Percentiles rank a stretch among this genome's conserved stretches.
Conservation (phyloP, 23 tunicate genomes). For the Ascidia mentula region DNA sequence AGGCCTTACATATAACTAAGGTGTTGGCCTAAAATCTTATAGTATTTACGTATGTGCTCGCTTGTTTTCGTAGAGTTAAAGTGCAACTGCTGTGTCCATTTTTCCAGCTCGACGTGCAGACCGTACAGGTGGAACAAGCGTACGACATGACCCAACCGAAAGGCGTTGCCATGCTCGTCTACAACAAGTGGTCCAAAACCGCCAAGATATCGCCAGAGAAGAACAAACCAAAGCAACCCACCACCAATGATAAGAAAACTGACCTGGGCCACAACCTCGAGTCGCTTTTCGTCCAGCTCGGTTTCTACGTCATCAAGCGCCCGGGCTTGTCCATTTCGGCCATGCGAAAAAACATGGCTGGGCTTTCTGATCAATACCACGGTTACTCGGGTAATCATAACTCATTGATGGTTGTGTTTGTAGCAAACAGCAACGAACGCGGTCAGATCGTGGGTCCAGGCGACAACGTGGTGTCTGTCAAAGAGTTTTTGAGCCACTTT, state of each 20-base stretch:
- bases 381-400: slow-evolving; percentile 70
- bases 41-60: too few species aligned
- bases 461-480: slow-evolving; percentile 19
- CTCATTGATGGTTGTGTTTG: slow-evolving; percentile 49
- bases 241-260: slow-evolving; percentile 19
- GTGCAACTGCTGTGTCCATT: too few species aligned
- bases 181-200: slow-evolving; percentile 45
- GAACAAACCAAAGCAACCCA: neutral
- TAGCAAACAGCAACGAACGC: slow-evolving; percentile 52
- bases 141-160: slow-evolving; percentile 84
- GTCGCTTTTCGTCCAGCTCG: slow-evolving; percentile 51
- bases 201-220: neutral
- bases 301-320: slow-evolving; percentile 74
- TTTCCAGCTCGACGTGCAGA: slow-evolving; percentile 34
- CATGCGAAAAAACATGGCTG: slow-evolving; percentile 63
- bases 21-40: too few species aligned
- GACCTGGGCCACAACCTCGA: slow-evolving; percentile 29
- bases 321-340: slow-evolving; percentile 28
- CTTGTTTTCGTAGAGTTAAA: too few species aligned
- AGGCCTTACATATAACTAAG: too few species aligned
- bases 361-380: slow-evolving; percentile 85
- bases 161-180: slow-evolving; percentile 87
- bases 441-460: slow-evolving; percentile 46
- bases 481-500: slow-evolving; percentile 50
- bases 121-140: slow-evolving; percentile 38